Conservation (phyloP, 2,888 invertebrate genomes). For the Drosophila pegasa region DNA sequence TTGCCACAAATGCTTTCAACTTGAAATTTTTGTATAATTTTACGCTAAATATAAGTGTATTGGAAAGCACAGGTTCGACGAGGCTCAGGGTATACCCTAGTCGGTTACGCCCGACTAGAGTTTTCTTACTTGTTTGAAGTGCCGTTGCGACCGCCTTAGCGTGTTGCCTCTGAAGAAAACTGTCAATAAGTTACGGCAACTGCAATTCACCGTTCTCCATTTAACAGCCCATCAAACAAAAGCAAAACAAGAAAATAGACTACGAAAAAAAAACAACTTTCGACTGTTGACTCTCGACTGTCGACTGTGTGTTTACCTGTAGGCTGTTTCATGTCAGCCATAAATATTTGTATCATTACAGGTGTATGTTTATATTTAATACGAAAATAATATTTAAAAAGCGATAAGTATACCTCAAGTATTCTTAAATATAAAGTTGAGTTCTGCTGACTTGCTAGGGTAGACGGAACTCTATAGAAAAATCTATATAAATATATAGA, state of each 20-base stretch:
- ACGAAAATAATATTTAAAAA: neutral
- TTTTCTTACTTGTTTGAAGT: too few relatives aligned
- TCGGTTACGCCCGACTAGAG: too few relatives aligned
- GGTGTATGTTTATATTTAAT: neutral
- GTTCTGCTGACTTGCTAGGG: neutral
- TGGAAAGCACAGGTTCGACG: too few relatives aligned
- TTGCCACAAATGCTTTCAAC: too few relatives aligned
- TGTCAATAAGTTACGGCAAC: constrained; percentile 47
- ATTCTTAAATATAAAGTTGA: neutral
- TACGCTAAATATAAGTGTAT: too few relatives aligned
- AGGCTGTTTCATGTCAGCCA: neutral
- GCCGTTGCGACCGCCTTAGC: constrained; percentile 49
- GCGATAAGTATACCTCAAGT: neutral
- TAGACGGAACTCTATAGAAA: neutral
- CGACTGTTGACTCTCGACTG: neutral
- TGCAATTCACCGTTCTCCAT: constrained; percentile 35
- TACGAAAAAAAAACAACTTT: constrained; percentile 1
- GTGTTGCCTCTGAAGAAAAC: constrained; percentile 41
- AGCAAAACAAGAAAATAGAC: constrained; percentile 15
- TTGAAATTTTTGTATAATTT: too few relatives aligned
- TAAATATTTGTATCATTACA: constrained; percentile 1
- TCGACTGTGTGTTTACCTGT: constrained; percentile 1
- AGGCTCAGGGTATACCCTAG: too few relatives aligned
- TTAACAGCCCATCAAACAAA: constrained; percentile 68
- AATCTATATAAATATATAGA: too few relatives aligned